Base-by-base conservation (phyloP, 2,797 vertebrate species). In the Crax fasciolata region DNA sequence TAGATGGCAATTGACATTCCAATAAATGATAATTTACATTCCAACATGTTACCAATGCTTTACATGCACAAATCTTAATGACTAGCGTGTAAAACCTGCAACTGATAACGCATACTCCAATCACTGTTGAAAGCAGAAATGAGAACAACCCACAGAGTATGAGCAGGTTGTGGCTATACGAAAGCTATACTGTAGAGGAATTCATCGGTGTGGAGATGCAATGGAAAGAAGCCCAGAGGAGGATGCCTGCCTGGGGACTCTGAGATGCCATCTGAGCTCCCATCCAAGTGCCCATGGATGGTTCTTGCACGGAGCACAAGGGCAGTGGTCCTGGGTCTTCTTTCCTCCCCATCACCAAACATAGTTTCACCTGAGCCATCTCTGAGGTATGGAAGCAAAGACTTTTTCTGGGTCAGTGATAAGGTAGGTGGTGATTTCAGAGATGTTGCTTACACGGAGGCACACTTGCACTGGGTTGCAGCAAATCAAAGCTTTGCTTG, bases 271-370 rank as follows among this genome's bases (percentile, higher is more conserved):
- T 49, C 43, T 32, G n/a, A 85, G 7, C 32, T 85, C 28, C 35
- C 52, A 32, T 6, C 12, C 18, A 27, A 24, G 12, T 0, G 0
- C 4, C 1, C 0, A 2, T 35, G 24, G 54, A 12, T 12, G 38
- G 35, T 35, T 35, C 35, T 35, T 35, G 35, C 35, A 35, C 43
- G 17, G 11, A 58, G 28, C 49, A 28, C n/a, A 41, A 48, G 27
- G 4, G 19, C 11, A 52, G 15, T 7, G 12, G 5, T 38, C 10
- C 38, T 66, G 59, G 32, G 28, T 9, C 16, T 89, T 20, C 24
- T 14, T 14, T 51, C 38, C 52, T 63, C 6, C 3, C 61, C 10
- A 1, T 67, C 9, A 13, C 2, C 49, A 8, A 2, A 9, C 6
- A 43, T 17, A 35, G 19, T 28, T 49, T 49, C 24, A 21, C 8